phyloP scores from a whole-genome alignment of 2,888 invertebrate species.

The Lycaena phlaeas region DNA sequence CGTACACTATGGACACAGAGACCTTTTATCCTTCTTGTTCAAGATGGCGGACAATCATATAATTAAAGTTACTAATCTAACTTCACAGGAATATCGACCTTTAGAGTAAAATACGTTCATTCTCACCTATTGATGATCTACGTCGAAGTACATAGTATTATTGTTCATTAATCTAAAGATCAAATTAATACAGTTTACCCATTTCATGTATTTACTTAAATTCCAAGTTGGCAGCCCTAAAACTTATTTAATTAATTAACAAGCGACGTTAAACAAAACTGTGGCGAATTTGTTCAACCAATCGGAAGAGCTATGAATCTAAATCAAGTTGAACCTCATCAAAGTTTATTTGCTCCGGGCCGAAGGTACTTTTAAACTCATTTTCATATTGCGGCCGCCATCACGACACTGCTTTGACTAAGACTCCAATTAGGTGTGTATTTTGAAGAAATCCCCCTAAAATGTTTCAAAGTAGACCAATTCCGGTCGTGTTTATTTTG shows the following conservation, averaged over 20 bases:
- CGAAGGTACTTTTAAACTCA: conserved; percentile 49
- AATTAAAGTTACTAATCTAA: too few relatives aligned
- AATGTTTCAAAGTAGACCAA: conserved; percentile 14
- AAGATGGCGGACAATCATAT: too few relatives aligned
- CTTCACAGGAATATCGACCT: too few relatives aligned
- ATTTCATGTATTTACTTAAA: too few relatives aligned
- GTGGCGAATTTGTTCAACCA: conserved; percentile 13
- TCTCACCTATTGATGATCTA: too few relatives aligned
- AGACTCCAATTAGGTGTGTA: conserved; percentile 18
- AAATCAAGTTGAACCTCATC: conserved; percentile 57
- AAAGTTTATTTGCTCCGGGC: conserved; percentile 46
- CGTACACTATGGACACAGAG: too few relatives aligned
- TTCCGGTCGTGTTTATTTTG: conserved; percentile 17
- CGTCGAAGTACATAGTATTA: too few relatives aligned
- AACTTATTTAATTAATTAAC: conserved; percentile 7
- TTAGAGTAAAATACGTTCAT: too few relatives aligned
- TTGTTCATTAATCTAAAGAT: too few relatives aligned
- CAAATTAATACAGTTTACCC: too few relatives aligned
- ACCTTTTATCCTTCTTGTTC: too few relatives aligned
- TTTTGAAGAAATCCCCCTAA: conserved; percentile 15
- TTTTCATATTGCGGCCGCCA: conserved; percentile 47
- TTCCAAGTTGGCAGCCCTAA: background rate
- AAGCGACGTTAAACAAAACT: conserved; percentile 4
- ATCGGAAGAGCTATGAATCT: conserved; percentile 56
- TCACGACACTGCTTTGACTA: conserved; percentile 2